A percentile compares a stretch with the other conserved stretches of the same genome.
Evolutionary conservation across 2,113 vertebrate species (phyloP).

Genomic region (Cyprinodon variegatus): DNA sequence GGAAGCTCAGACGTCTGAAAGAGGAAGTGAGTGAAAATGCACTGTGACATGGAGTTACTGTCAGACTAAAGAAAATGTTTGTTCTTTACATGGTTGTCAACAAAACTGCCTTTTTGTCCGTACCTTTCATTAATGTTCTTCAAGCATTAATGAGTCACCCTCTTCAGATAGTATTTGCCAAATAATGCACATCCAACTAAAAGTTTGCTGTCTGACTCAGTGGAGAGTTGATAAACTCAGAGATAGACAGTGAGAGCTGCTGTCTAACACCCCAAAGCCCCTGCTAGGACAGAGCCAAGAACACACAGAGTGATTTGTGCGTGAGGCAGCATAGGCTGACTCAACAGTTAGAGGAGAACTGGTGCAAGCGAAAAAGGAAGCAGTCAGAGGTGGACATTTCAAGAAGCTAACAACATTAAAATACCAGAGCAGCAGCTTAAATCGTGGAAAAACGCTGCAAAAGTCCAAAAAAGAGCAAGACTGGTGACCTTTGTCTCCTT

Average conservation of each 20-base stretch:
- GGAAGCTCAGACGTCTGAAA: conserved; percentile 53
- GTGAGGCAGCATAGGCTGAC: conserved; percentile 47
- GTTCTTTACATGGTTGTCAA: conserved; percentile 28
- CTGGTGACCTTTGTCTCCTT: conserved; percentile 1
- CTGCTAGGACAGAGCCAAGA: conserved; percentile 27
- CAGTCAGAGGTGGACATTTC: conserved; percentile 13
- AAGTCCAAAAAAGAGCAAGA: conserved; percentile 1
- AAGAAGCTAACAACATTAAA: conserved; percentile 5
- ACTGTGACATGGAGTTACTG: conserved; percentile 32
- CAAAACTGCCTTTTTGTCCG: conserved; percentile 13
- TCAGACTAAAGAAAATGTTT: conserved; percentile 11
- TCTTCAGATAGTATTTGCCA: not conserved
- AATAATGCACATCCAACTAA: conserved; percentile 6
- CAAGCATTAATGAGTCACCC: not conserved
- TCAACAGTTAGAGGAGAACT: conserved; percentile 45
- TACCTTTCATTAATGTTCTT: not conserved
- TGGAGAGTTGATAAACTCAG: conserved; percentile 31
- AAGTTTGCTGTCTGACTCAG: conserved; percentile 16
- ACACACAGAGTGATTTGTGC: conserved; percentile 58
- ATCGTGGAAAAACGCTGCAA: not conserved
- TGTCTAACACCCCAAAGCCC: conserved; percentile 38
- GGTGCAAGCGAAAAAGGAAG: conserved; percentile 48
- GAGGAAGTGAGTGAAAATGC: conserved; percentile 61
- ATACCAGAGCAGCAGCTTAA: not conserved
- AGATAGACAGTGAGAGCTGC: conserved; percentile 42